Evolutionary conservation across 2,888 invertebrate species (phyloP).

Genomic region (Orthosia cruda): DNA sequence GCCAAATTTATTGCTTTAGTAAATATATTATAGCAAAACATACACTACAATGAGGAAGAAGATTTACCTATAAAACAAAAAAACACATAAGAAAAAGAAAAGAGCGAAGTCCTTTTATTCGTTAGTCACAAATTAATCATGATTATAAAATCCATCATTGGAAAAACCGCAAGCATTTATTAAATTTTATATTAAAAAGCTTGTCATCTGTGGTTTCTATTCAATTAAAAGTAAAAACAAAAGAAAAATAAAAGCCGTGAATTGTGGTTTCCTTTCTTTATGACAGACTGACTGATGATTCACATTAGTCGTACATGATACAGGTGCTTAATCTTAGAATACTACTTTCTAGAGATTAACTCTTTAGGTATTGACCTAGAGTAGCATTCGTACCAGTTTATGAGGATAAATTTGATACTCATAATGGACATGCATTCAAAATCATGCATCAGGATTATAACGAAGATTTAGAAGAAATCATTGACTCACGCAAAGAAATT

Average conservation of each 20-base stretch:
- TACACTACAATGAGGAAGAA: background rate
- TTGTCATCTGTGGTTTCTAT: constrained; percentile 34
- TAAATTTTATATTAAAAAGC: background rate
- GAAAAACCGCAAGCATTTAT: constrained; percentile 25
- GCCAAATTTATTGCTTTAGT: background rate
- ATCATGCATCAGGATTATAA: background rate
- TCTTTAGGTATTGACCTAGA: constrained; percentile 28
- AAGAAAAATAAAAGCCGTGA: background rate
- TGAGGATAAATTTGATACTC: background rate
- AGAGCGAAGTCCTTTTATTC: background rate
- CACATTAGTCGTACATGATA: background rate
- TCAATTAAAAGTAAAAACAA: constrained; percentile 4
- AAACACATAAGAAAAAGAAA: background rate
- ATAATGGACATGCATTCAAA: background rate
- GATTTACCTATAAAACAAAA: background rate
- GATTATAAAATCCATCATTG: background rate
- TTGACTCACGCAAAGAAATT: background rate
- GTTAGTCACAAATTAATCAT: constrained; percentile 5
- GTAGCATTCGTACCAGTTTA: constrained; percentile 27
- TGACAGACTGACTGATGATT: constrained; percentile 29
- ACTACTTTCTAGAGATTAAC: constrained; percentile 40
- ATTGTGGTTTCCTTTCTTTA: constrained; percentile 33
- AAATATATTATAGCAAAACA: background rate
- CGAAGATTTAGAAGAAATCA: background rate
- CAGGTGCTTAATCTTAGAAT: constrained; percentile 28